A percentile compares a stretch with the other conserved stretches of the same genome.
These are phyloP conservation scores for Papilio protenor DNA, from an alignment of 2,888 invertebrate species.

Conservation along the genomic window DNA sequence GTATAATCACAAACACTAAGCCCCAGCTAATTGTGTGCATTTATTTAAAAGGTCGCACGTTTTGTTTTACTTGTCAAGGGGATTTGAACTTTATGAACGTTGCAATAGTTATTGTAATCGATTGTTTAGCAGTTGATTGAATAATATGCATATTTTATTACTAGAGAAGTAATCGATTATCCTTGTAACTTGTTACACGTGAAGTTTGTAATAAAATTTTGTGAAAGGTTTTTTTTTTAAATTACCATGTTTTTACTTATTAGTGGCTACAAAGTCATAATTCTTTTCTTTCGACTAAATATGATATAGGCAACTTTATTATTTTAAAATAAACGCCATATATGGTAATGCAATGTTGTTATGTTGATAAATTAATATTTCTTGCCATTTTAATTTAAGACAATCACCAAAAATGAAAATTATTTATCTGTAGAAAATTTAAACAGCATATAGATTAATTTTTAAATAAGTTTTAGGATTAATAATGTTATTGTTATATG, in stretches of 20 bases:
- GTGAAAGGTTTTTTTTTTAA: neutral
- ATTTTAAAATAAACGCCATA: neutral
- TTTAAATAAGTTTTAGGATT: slow-evolving; percentile 3
- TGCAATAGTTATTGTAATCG: neutral
- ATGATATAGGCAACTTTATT: neutral
- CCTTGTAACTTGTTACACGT: neutral
- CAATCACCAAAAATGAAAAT: neutral
- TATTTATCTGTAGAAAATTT: neutral
- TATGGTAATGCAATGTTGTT: neutral
- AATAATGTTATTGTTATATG: slow-evolving; percentile 18
- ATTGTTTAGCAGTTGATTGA: neutral
- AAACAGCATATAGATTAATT: neutral
- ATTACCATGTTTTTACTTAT: neutral
- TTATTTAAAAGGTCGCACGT: slow-evolving; percentile 28
- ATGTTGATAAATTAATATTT: slow-evolving; percentile 3
- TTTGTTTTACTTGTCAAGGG: neutral
- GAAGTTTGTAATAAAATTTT: neutral
- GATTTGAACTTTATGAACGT: neutral
- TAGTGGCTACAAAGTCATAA: neutral
- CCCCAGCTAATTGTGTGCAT: slow-evolving; percentile 34
- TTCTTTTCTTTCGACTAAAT: neutral
- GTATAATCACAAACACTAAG: slow-evolving; percentile 18
- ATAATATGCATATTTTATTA: slow-evolving; percentile 19
- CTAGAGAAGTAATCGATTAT: neutral
- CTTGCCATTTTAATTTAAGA: slow-evolving; percentile 24